Evolutionary conservation across 1,140 invertebrate species (phyloP), one percentile per base, ranked within the genome.

Genomic region (Limonius californicus): DNA sequence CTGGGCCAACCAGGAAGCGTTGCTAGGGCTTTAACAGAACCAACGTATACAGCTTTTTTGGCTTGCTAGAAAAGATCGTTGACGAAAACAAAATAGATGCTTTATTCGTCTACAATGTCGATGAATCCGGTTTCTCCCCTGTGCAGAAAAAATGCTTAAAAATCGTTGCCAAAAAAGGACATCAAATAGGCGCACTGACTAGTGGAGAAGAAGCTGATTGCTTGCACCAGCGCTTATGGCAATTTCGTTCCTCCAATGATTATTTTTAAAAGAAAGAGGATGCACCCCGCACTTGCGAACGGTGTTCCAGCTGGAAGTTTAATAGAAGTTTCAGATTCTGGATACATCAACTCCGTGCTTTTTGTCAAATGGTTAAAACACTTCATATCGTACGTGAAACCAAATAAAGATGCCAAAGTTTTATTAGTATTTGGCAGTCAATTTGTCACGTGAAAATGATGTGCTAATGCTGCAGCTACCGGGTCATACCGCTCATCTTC

Each of bases 181-280:
- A 69, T 50, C 67, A 74, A 70, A 63, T 75, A 16, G 69, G 69
- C 21, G 57, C 68, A 55, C 59, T 73, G 8, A 67, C 67, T 35
- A 74, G 68, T 60, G 71, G 67, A 42, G 70, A 75, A 68, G n/a
- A n/a, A n/a, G n/a, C n/a, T n/a, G n/a, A n/a, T n/a, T n/a, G n/a
- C n/a, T 55, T 68, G 62, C 59, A 59, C 57, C 21, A 75, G 61
- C 70, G 72, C 66, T 16, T 30, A 63, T 21, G 71, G 71, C 0
- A 35, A 66, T 23, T 75, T 59, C 63, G 50, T 74, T 7, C 68
- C 71, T 27, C 74, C 70, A 23, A 68, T 73, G 68, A 59, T 74
- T 45, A 73, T 73, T 62, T 72, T 68, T 58, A 67, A 69, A 55
- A 54, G 32, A 4, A 65, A 61, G 50, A 23, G 65, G 42, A 45